A percentile compares a stretch with the other conserved stretches of the same genome.
Evolutionary conservation across 2,113 vertebrate genomes (phyloP).

Genomic region (Callopanchax toddi): DNA sequence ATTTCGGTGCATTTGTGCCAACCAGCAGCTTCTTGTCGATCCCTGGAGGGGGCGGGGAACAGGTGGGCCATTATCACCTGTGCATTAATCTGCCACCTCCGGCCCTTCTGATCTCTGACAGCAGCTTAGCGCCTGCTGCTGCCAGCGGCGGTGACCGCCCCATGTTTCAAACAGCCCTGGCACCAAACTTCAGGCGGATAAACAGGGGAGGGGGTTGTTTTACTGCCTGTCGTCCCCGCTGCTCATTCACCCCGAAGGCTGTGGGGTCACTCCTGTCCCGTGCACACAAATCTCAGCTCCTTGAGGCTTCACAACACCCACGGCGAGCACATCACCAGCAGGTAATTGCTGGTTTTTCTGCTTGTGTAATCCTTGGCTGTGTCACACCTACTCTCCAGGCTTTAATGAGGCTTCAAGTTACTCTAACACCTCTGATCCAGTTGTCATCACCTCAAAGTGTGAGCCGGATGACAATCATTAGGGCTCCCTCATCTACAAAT

Average conservation of each 20-base stretch:
- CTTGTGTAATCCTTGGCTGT: conserved; percentile 1
- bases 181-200: conserved; percentile 23
- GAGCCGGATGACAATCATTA: conserved; percentile 2
- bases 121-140: conserved; percentile 55
- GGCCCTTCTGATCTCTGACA: conserved; percentile 61
- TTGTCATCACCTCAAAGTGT: conserved; percentile 30
- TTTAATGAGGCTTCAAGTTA: conserved; percentile 32
- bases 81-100: conserved; percentile 71
- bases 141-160: conserved; percentile 42
- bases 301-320: conserved; percentile 16
- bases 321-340: neutral
- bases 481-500: conserved; percentile 22
- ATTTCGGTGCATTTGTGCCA: conserved; percentile 25
- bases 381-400: conserved; percentile 23
- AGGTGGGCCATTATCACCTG: conserved; percentile 77
- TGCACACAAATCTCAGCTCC: conserved; percentile 42
- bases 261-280: conserved; percentile 16
- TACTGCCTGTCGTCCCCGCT: conserved; percentile 21
- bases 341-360: conserved; percentile 36
- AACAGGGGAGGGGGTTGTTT: conserved; percentile 29
- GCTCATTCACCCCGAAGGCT: conserved; percentile 32
- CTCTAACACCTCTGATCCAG: conserved; percentile 60
- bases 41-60: conserved; percentile 47
- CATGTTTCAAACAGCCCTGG: conserved; percentile 47
- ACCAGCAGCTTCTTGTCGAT: conserved; percentile 16